phyloP scores from a whole-genome alignment of 2,113 vertebrate genomes.

The Macrotis lagotis region DNA sequence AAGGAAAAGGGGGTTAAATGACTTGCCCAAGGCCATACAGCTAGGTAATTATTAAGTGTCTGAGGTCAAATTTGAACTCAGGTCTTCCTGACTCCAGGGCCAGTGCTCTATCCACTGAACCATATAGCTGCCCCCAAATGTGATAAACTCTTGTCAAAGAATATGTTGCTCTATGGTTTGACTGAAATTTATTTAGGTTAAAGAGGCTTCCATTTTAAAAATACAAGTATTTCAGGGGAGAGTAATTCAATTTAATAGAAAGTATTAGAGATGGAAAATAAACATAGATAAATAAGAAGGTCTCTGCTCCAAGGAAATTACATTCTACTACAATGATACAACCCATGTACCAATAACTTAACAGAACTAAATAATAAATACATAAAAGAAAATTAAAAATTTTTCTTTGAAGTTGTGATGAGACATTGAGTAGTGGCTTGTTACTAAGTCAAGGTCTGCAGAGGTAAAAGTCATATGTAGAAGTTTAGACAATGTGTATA shows the following conservation, averaged over 20 bases:
- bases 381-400: neutral
- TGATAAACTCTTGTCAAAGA: neutral
- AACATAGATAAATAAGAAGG: conserved; percentile 9
- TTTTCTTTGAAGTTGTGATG: neutral
- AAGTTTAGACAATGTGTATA: neutral
- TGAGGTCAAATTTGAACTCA: too few species aligned
- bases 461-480: neutral
- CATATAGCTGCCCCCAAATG: too few species aligned
- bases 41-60: too few species aligned
- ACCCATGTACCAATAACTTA: neutral
- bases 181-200: neutral
- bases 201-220: neutral
- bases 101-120: too few species aligned
- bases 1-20: too few species aligned
- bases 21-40: too few species aligned
- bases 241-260: neutral
- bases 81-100: too few species aligned
- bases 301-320: neutral
- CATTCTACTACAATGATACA: neutral
- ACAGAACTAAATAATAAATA: neutral
- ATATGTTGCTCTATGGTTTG: neutral
- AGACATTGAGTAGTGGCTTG: neutral
- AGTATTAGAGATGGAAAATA: neutral
- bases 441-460: neutral
- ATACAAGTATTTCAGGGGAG: neutral